Percentiles rank a stretch among this genome's conserved stretches.
Evolutionary conservation across 2,113 vertebrate genomes (phyloP).

Genomic region (Coturnix japonica): DNA sequence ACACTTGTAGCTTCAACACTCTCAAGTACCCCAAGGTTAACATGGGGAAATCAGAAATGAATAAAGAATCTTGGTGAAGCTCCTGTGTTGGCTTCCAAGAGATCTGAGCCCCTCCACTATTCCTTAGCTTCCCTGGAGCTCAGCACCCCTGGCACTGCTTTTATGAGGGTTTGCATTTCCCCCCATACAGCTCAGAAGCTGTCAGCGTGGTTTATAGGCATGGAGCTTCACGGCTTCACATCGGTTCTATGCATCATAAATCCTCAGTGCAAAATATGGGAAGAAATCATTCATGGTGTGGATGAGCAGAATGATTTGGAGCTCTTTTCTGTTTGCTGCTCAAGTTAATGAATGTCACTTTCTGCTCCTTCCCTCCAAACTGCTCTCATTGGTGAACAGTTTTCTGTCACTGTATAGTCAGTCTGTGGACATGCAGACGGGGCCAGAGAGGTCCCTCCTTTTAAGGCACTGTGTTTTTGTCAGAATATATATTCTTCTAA

Average conservation of each 20-base stretch:
- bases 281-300: background rate
- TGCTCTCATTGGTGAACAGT: background rate
- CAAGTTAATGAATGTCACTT: background rate
- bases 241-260: background rate
- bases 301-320: fast-evolving
- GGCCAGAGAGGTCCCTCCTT: background rate
- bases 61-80: background rate
- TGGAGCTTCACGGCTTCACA: background rate
- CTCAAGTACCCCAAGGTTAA: fast-evolving
- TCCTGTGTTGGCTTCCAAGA: background rate
- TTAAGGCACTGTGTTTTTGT: background rate
- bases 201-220: background rate
- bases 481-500: background rate
- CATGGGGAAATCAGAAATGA: background rate
- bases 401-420: background rate
- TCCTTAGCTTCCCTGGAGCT: background rate
- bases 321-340: background rate
- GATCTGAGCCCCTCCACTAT: background rate
- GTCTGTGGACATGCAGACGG: background rate
- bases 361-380: background rate
- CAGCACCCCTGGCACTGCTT: background rate
- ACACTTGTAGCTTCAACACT: background rate
- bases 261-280: background rate
- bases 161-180: background rate
- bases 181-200: fast-evolving